Evolutionary conservation across 2,797 vertebrate species (phyloP), one percentile per base, ranked within the genome.

Genomic region (Sebastes kiyomatsui): DNA sequence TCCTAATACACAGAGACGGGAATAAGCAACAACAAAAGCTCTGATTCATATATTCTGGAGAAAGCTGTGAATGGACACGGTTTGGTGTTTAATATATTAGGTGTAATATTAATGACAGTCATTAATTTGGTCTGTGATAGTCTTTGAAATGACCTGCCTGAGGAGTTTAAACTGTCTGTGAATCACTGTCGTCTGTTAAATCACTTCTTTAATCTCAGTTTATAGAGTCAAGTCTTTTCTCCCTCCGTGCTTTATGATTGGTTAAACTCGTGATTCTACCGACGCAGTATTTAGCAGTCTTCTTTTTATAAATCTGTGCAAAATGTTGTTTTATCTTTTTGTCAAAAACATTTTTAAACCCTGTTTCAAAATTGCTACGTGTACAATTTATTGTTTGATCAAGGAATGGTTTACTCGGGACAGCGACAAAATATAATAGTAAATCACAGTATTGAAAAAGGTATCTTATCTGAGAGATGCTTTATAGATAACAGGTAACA

Each of bases 111-210:
- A 16, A 25, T 32, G 52, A 64, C 28, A 27, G 22, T 25, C 64
- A 76, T 82, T 72, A 18, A 67, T 79, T 56, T 70, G 54, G 23
- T 61, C 18, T 35, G 46, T 54, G 81, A 71, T 35, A 1, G 46
- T 46, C 7, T 72, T 16, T 12, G 61, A 58, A 85, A 64, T 3
- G 58, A 83, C 4, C 62, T 64, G 82, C 69, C 42, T 0, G 13
- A 79, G 54, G 72, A 80, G 72, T 42, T 77, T 46, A 68, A 72
- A 74, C 38, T 49, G 35, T 33, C 16, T 3, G 22, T 66, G 73
- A 77, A 72, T 82, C 72, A 70, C 66, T 75, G 52, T 75, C 79
- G n/a, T 49, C 33, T 42, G 56, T 77, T 68, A 61, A 80, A 77
- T 75, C 12, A 52, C 54, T 76, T 56, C 32, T 79, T 79, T 76